These are phyloP conservation scores for Aselliscus stoliczkanus DNA, from an alignment of 2,797 vertebrate species.

Conservation along the genomic window DNA sequence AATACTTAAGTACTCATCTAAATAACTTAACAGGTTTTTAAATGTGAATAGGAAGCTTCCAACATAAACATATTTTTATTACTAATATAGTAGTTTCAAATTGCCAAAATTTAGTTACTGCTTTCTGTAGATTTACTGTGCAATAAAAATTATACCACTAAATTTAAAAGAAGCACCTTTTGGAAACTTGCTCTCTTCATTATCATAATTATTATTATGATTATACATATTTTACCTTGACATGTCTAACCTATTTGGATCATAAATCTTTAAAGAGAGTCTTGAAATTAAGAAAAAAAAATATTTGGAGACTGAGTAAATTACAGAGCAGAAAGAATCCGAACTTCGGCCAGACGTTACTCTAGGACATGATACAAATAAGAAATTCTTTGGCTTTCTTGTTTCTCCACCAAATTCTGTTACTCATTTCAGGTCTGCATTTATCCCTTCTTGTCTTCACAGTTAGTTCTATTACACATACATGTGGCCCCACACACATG, in stretches of 20 bases:
- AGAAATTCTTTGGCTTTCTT: slow-evolving; percentile 68
- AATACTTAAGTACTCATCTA: slow-evolving; percentile 7
- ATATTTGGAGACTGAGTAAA: neutral
- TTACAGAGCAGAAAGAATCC: neutral
- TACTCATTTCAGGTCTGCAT: neutral
- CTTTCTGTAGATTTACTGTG: slow-evolving; percentile 56
- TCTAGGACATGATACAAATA: neutral
- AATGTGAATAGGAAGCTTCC: slow-evolving; percentile 8
- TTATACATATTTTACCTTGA: slow-evolving; percentile 64
- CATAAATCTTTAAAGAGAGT: slow-evolving; percentile 54
- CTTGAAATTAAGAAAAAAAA: neutral
- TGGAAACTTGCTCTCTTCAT: slow-evolving; percentile 70
- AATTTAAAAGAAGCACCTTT: slow-evolving; percentile 70
- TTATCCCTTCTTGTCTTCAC: neutral
- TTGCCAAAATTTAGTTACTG: slow-evolving; percentile 44
- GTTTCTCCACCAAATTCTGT: slow-evolving; percentile 67
- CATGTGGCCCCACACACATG: neutral
- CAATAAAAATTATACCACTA: slow-evolving; percentile 75
- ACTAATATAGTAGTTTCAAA: neutral
- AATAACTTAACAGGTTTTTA: slow-evolving; percentile 16
- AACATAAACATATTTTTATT: slow-evolving; percentile 16
- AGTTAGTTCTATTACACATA: neutral
- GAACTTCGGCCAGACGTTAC: neutral
- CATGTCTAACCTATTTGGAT: neutral
- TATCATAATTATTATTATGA: slow-evolving; percentile 63